phyloP scores from a whole-genome alignment of 2,888 invertebrate species.

The Phyto melanocephala region DNA sequence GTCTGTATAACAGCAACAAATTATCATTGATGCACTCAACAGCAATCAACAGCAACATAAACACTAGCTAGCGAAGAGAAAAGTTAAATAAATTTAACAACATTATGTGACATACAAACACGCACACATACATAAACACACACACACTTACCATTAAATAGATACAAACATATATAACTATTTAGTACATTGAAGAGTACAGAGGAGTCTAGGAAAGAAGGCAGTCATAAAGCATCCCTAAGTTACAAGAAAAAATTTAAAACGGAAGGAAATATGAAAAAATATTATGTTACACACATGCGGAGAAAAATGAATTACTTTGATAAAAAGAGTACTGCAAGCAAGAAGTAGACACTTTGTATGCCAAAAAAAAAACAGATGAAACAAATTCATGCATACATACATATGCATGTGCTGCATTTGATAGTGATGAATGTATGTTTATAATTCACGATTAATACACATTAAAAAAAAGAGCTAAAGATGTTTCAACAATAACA shows the following conservation, averaged over 20 bases:
- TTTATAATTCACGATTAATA: constrained; percentile 67
- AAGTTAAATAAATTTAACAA: constrained; percentile 70
- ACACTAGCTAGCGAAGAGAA: constrained; percentile 20
- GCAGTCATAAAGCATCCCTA: constrained; percentile 31
- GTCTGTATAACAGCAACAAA: constrained; percentile 45
- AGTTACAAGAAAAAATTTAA: constrained; percentile 32
- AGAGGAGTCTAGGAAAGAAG: neutral
- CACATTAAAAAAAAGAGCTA: neutral
- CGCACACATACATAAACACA: neutral
- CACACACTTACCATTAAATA: neutral
- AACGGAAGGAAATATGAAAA: constrained; percentile 61
- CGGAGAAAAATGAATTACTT: constrained; percentile 22
- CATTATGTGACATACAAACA: constrained; percentile 66
- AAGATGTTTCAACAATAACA: constrained; percentile 61
- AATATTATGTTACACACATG: neutral
- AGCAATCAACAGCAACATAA: constrained; percentile 31
- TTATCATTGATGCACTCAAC: constrained; percentile 60
- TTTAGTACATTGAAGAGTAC: neutral
- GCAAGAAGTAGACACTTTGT: constrained; percentile 41
- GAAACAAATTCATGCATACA: constrained; percentile 17
- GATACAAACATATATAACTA: neutral
- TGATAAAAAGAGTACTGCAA: constrained; percentile 24
- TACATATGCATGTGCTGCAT: constrained; percentile 67
- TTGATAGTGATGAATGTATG: constrained; percentile 69
- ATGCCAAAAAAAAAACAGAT: constrained; percentile 31